Evolutionary conservation across 2,888 invertebrate genomes (phyloP).

Genomic region (Ectemnius lituratus): DNA sequence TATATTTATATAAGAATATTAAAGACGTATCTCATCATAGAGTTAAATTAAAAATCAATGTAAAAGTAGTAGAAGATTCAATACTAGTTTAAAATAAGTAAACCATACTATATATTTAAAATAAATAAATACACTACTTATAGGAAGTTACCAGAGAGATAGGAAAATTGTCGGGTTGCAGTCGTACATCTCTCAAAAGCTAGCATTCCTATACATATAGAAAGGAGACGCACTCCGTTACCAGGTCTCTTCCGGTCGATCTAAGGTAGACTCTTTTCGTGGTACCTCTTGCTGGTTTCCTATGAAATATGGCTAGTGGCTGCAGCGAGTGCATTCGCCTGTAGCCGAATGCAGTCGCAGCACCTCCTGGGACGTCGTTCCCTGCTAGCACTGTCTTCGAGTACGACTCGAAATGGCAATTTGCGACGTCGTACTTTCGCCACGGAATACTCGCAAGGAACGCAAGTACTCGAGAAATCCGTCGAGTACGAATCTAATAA

Average conservation of each 20-base stretch:
- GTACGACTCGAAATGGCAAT: too few relatives aligned
- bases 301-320: slow-evolving; percentile 39
- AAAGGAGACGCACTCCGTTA: slow-evolving; percentile 32
- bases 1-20: too few relatives aligned
- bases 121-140: too few relatives aligned
- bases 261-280: slow-evolving; percentile 14
- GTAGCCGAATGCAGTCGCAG: slow-evolving; percentile 1
- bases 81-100: too few relatives aligned
- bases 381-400: neutral
- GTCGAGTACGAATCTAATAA: too few relatives aligned
- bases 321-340: slow-evolving; percentile 17
- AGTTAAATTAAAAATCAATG: too few relatives aligned
- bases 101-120: too few relatives aligned
- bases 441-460: too few relatives aligned
- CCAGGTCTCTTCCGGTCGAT: slow-evolving; percentile 39
- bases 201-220: neutral
- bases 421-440: too few relatives aligned
- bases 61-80: too few relatives aligned
- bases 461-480: too few relatives aligned
- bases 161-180: neutral
- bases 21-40: too few relatives aligned
- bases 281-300: slow-evolving; percentile 20
- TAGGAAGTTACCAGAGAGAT: neutral
- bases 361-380: neutral
- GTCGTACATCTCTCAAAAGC: slow-evolving; percentile 35